A percentile compares a stretch with the other conserved stretches of the same genome.
These are phyloP conservation scores for Cataglyphis cursor DNA, from an alignment of 2,888 invertebrate genomes.

Conservation along the genomic window DNA sequence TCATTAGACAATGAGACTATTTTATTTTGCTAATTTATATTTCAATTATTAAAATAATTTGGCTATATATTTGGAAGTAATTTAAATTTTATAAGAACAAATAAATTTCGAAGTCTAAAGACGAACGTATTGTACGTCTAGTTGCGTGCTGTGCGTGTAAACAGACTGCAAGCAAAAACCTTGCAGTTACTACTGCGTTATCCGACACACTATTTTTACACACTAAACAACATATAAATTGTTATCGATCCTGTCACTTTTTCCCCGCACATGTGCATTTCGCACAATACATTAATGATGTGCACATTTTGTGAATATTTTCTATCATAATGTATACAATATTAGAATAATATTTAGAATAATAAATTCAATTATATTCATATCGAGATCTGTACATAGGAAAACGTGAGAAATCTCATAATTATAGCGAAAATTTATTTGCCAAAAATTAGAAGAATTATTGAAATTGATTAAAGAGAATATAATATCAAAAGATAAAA, in stretches of 20 bases:
- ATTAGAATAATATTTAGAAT: not conserved
- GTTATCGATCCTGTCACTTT: slow-evolving; percentile 39
- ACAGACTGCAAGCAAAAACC: not conserved
- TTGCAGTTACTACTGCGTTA: slow-evolving; percentile 5
- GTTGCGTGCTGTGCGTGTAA: slow-evolving; percentile 7
- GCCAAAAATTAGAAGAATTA: slow-evolving; percentile 4
- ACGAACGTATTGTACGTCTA: not conserved
- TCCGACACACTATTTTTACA: slow-evolving; percentile 41
- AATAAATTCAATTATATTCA: not conserved
- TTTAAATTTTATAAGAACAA: not conserved
- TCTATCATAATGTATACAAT: not conserved
- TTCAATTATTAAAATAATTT: not conserved
- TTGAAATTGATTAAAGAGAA: slow-evolving; percentile 2
- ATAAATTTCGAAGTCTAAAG: not conserved
- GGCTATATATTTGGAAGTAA: not conserved
- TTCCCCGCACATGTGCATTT: slow-evolving; percentile 22
- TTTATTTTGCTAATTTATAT: not conserved
- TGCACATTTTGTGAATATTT: not conserved
- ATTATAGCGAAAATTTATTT: not conserved
- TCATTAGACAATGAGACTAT: not conserved
- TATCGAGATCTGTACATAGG: not conserved
- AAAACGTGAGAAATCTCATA: not conserved
- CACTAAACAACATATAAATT: slow-evolving; percentile 44
- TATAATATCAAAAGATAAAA: not conserved
- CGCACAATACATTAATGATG: slow-evolving; percentile 26